phyloP scores from a whole-genome alignment of 2,797 vertebrate species.

The Anas bernieri region DNA sequence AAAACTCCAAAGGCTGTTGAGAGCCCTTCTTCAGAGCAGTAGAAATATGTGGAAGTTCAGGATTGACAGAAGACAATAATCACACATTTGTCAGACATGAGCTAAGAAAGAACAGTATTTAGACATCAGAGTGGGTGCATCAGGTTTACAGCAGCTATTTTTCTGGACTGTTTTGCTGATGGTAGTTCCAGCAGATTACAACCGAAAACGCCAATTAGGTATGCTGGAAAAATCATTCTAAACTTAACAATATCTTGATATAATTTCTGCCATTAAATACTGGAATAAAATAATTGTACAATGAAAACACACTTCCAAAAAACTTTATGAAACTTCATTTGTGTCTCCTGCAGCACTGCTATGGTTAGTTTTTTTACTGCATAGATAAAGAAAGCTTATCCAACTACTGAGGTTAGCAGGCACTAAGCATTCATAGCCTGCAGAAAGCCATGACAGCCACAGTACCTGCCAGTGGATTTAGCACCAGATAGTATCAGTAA shows the following conservation, averaged over 20 bases:
- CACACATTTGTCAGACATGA: neutral
- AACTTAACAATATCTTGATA: neutral
- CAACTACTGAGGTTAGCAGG: neutral
- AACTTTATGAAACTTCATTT: neutral
- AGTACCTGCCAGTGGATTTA: neutral
- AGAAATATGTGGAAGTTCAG: neutral
- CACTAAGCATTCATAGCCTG: neutral
- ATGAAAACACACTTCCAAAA: neutral
- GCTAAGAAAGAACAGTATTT: neutral
- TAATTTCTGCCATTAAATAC: neutral
- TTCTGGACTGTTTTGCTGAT: neutral
- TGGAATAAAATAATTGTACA: neutral
- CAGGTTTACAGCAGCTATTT: neutral
- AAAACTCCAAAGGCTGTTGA: neutral
- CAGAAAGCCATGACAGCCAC: neutral
- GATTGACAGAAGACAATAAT: neutral
- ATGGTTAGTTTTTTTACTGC: neutral
- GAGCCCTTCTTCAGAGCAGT: neutral
- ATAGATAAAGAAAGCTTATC: neutral
- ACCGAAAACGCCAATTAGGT: neutral
- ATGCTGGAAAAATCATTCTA: neutral
- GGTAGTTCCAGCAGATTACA: neutral
- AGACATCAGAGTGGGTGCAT: neutral
- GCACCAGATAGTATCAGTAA: neutral
- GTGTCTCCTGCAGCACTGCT: neutral